Evolutionary conservation across 2,113 vertebrate species (phyloP).

Genomic region (Taxidea taxus): DNA sequence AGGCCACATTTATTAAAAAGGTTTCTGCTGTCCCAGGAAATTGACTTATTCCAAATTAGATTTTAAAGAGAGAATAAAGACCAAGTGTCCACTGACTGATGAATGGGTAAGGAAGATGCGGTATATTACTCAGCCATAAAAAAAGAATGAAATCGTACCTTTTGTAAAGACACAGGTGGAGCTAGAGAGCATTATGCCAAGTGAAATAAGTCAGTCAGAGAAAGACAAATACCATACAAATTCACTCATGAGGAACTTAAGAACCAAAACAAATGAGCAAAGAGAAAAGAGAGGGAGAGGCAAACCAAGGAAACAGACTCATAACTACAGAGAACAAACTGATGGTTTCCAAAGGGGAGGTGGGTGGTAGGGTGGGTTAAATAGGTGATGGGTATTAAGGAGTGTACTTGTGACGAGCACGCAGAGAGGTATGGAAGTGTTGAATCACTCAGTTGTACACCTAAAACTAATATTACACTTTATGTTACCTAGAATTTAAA

Average conservation of each 20-base stretch:
- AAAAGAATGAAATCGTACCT: not conserved
- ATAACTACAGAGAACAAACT: not conserved
- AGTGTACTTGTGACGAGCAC: not conserved
- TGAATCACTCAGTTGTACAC: not conserved
- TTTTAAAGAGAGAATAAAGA: not conserved
- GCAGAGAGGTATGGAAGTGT: not conserved
- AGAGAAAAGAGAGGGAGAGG: not conserved
- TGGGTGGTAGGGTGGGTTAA: not conserved
- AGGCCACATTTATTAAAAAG: not conserved
- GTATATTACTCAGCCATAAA: not conserved
- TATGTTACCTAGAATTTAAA: not conserved
- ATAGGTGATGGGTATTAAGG: not conserved
- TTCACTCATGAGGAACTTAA: not conserved
- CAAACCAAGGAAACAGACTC: not conserved
- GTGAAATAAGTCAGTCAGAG: not conserved
- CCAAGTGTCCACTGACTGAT: not conserved
- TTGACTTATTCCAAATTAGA: not conserved
- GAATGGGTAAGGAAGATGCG: not conserved
- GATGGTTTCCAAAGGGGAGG: not conserved
- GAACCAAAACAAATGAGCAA: not conserved
- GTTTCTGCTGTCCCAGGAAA: not conserved
- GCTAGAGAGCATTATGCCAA: not conserved
- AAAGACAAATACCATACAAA: not conserved
- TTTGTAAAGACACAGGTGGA: not conserved
- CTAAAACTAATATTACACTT: not conserved